phyloP scores from a whole-genome alignment of 2,797 vertebrate genomes.

The Sebastes itinus region DNA sequence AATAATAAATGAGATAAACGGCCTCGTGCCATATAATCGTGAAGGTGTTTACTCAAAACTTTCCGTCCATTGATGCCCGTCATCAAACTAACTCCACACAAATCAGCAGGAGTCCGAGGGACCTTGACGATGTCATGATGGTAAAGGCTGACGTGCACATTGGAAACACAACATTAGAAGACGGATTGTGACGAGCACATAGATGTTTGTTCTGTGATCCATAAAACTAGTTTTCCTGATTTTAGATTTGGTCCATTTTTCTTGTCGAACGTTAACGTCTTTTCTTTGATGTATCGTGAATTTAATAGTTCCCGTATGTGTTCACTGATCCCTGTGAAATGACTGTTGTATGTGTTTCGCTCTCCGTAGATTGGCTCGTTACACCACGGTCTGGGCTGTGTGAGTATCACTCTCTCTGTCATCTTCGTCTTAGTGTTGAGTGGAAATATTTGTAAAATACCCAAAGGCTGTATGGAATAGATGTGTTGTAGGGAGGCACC shows the following conservation, averaged over 20 bases:
- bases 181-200: not conserved
- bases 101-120: not conserved
- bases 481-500: not conserved
- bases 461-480: not conserved
- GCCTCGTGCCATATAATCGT: slow-evolving; percentile 11
- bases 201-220: not conserved
- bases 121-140: not conserved
- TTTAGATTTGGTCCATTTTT: not conserved
- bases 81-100: slow-evolving; percentile 11
- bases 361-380: slow-evolving; percentile 92
- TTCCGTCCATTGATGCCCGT: not conserved
- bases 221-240: not conserved
- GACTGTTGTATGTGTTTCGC: slow-evolving; percentile 21
- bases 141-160: not conserved
- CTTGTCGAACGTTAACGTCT: not conserved
- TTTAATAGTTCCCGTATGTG: not conserved
- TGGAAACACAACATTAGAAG: not conserved
- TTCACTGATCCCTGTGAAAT: slow-evolving; percentile 11
- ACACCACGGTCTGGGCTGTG: slow-evolving; percentile 96
- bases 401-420: slow-evolving; percentile 82
- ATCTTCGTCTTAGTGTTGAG: not conserved
- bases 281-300: not conserved
- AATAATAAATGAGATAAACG: slow-evolving; percentile 50
- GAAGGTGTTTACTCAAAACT: slow-evolving; percentile 31
- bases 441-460: not conserved